Percentiles rank a stretch among this genome's conserved stretches.
phyloP scores from a whole-genome alignment of 2,888 invertebrate species.

The Lepidochrysops patricia region DNA sequence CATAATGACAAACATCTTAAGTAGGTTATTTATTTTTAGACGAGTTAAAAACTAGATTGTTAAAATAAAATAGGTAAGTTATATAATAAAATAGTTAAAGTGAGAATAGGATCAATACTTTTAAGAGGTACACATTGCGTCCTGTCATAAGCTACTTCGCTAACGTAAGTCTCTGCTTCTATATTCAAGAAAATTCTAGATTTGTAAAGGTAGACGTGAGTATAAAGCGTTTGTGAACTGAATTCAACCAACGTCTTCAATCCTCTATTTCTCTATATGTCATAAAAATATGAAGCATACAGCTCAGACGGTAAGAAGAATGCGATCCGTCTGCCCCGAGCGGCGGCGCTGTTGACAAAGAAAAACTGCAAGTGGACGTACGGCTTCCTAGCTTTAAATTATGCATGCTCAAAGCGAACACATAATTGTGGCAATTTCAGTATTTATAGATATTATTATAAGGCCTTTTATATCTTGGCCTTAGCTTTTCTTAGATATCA shows the following conservation, averaged over 20 bases:
- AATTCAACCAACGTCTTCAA: neutral
- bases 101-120: neutral
- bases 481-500: no score
- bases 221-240: neutral
- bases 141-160: no score
- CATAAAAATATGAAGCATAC: conserved; percentile 2
- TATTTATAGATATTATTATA: conserved; percentile 31
- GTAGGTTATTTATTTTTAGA: neutral
- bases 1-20: neutral
- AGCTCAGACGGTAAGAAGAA: conserved; percentile 19
- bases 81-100: neutral
- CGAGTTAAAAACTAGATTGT: neutral
- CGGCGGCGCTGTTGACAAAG: conserved; percentile 28
- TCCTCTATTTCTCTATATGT: neutral
- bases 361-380: conserved; percentile 24
- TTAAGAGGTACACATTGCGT: no score
- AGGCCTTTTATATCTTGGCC: conserved; percentile 37
- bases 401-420: conserved; percentile 14
- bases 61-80: neutral
- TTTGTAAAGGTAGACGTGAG: neutral
- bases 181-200: no score
- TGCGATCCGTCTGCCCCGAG: conserved; percentile 25
- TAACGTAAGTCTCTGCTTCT: no score
- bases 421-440: conserved; percentile 11
- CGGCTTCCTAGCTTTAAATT: conserved; percentile 13